Conservation (phyloP, 2,888 invertebrate species). For the Tridacna crocea region DNA sequence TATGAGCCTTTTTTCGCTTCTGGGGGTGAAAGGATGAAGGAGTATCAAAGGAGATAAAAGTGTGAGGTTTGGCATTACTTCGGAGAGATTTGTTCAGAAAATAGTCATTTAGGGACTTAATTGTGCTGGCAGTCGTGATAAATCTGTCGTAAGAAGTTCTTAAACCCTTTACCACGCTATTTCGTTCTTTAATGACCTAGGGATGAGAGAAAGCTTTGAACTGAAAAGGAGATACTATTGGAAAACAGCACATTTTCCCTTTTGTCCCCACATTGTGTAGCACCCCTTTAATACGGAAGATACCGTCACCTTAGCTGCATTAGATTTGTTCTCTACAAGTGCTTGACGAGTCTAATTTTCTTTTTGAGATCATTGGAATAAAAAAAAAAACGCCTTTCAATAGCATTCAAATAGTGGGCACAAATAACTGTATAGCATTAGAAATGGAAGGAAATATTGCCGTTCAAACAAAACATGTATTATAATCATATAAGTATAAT, state of each 20-base stretch:
- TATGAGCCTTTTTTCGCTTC: background rate
- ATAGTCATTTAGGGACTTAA: conserved; percentile 42
- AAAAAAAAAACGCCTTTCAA: no score
- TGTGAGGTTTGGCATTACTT: conserved; percentile 55
- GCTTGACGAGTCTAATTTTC: no score
- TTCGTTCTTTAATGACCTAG: background rate
- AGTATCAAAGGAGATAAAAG: conserved; percentile 45
- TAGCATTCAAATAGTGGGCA: no score
- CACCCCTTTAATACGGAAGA: background rate
- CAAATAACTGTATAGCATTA: no score
- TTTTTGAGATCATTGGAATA: no score
- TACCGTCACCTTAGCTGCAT: no score
- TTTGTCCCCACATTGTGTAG: background rate
- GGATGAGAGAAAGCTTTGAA: background rate
- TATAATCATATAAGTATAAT: no score
- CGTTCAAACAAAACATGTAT: no score
- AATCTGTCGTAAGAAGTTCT: conserved; percentile 30
- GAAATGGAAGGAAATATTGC: no score
- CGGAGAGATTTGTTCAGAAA: conserved; percentile 35
- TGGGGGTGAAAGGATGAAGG: conserved; percentile 9
- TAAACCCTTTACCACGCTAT: background rate
- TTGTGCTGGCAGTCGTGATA: conserved; percentile 33
- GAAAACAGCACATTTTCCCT: background rate
- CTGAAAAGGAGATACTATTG: background rate
- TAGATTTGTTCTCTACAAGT: no score